A percentile compares a stretch with the other conserved stretches of the same genome.
phyloP scores from a whole-genome alignment of 2,888 invertebrate species.

The Tipula unca region DNA sequence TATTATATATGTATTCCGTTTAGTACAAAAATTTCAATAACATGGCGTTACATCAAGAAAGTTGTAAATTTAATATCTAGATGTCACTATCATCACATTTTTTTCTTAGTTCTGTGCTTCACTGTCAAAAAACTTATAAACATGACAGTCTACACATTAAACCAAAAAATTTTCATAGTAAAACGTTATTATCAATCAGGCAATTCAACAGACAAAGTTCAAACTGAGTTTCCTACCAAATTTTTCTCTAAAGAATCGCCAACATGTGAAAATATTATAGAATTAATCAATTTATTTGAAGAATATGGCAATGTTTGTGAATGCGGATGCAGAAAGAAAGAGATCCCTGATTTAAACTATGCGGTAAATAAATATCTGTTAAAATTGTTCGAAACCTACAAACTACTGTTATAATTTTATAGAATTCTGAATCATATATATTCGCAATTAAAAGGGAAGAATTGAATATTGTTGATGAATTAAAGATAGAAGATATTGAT shows the following conservation, averaged over 20 bases:
- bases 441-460: neutral
- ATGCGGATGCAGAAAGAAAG: neutral
- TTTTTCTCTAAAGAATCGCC: neutral
- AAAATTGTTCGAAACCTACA: neutral
- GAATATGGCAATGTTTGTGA: neutral
- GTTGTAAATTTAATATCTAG: too few species aligned
- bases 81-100: too few species aligned
- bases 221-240: neutral
- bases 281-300: neutral
- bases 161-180: neutral
- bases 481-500: neutral
- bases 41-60: too few species aligned
- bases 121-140: neutral
- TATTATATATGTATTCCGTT: too few species aligned
- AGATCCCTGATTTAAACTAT: neutral
- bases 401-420: neutral
- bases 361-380: neutral
- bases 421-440: neutral
- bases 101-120: too few species aligned
- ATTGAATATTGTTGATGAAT: neutral
- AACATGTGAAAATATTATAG: neutral
- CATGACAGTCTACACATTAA: neutral
- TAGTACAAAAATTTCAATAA: too few species aligned
- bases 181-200: neutral
- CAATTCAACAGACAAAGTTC: neutral